Percentiles rank a stretch among this genome's conserved stretches.
Evolutionary conservation across 2,888 invertebrate species (phyloP).

Genomic region (Plagodis dolabraria): DNA sequence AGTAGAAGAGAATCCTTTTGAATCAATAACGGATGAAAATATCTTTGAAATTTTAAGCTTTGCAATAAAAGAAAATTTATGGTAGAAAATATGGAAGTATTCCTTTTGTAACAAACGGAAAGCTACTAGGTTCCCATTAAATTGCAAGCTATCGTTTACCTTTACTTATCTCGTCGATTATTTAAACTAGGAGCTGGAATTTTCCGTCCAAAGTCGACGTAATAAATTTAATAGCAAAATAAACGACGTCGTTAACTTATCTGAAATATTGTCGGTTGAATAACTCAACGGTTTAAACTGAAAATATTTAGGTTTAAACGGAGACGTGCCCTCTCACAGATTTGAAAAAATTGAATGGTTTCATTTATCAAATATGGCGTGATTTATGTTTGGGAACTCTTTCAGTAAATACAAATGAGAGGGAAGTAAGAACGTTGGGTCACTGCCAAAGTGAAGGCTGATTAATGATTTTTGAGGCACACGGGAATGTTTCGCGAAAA

Average conservation of each 20-base stretch:
- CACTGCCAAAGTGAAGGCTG: slow-evolving; percentile 81
- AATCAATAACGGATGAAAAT: too few relatives aligned
- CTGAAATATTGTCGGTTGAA: slow-evolving; percentile 58
- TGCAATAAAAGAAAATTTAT: not conserved
- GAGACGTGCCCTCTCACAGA: slow-evolving; percentile 51
- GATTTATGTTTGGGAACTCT: slow-evolving; percentile 79
- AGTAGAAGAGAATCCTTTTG: too few relatives aligned
- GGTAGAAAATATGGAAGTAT: slow-evolving; percentile 2
- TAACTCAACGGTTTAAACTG: slow-evolving; percentile 44
- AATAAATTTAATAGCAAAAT: slow-evolving; percentile 59
- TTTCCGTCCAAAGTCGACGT: slow-evolving; percentile 47
- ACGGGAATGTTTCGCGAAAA: slow-evolving; percentile 68
- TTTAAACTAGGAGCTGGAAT: slow-evolving; percentile 46
- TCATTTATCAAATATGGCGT: slow-evolving; percentile 78
- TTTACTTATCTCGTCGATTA: slow-evolving; percentile 48
- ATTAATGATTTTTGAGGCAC: slow-evolving; percentile 79
- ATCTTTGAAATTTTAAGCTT: too few relatives aligned
- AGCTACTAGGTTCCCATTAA: slow-evolving; percentile 8
- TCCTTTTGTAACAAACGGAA: slow-evolving; percentile 6
- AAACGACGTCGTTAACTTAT: slow-evolving; percentile 61
- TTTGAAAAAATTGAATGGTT: slow-evolving; percentile 74
- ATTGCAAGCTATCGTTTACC: slow-evolving; percentile 34
- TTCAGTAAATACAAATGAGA: slow-evolving; percentile 82
- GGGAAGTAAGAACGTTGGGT: slow-evolving; percentile 78
- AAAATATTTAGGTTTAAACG: slow-evolving; percentile 52